Base-by-base conservation (phyloP, 2,113 vertebrate genomes). In the Barbus barbus region DNA sequence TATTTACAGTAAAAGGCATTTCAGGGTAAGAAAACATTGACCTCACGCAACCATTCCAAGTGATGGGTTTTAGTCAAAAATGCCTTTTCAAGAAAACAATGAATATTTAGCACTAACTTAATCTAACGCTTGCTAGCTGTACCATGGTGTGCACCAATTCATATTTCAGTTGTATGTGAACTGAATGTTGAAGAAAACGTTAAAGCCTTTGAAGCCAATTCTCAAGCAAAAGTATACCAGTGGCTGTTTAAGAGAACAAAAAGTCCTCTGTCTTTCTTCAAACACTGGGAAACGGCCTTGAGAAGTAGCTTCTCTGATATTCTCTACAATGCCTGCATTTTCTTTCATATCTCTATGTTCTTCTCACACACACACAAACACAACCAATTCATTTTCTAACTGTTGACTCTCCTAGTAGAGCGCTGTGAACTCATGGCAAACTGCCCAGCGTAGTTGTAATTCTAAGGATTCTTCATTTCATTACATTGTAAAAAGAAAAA, bases 381-480 rank as follows among this genome's bases (percentile, higher is more conserved):
- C 38, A 41, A 82, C 22, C 61, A 53, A 82, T 53, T 84, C 58
- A 60, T 38, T 24, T 48, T 48, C 85, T 71, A 84, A 53, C 48
- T 67, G 58, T 31, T 51, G 65, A 80, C 58, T 69, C 36, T 58
- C 26, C 41, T 9, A 87, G 83, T 78, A 90, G 87, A 60, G 77
- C 67, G 18, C 2, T 53, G 58, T 79, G 83, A 87, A 78, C 88
- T 88, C 79, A 71, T 78, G 86, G 82, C 74, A 83, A 75, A 4
- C 33, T 88, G 85, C 84, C 88, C 85, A 61, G 53, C 1, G 9
- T 69, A 83, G 36, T 6, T 16, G 6, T 74, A 46, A 74, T 14
- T 20, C 44, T 74, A 48, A 20, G 72, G 14, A 20, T 4, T 46
- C 41, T 58, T 74, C 24, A 48, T 48, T 76, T 51, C 1, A 20